Base-by-base conservation (phyloP, 2,113 vertebrate species). In the Clupea harengus region DNA sequence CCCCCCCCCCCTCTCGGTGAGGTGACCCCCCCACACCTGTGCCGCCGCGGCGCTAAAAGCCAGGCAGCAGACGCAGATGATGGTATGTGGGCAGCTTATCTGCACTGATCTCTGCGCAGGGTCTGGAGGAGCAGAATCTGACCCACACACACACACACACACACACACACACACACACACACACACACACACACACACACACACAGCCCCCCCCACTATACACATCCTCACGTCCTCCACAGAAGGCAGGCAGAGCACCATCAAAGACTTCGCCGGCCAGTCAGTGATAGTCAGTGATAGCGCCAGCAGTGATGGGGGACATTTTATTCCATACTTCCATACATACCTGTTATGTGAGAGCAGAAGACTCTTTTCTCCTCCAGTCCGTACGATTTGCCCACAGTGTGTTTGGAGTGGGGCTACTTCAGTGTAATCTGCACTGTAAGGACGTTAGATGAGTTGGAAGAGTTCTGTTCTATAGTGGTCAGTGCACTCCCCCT, bases 31-130 rank as follows among this genome's bases (percentile, higher is more conserved):
- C 54, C 54, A 60, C 54, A 60, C 54, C 54, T 60, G 54, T 22
- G 1, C 4, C 54, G 22, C 54, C 18, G 54, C 22, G 54, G 22
- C 54, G 17, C 18, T 20, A 60, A 6, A 60, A 60, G 54, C 52
- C 54, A 60, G 18, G 54, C 54, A 6, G 54, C 54, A 60, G 54
- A 60, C 22, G 39, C 60, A 81, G 81, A 54, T 60, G 78, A 49
- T 85, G 86, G 86, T 87, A 81, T 82, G 78, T 20, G n/a, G 82
- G 22, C 20, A 17, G 28, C 45, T 83, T 89, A 89, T 89, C 88
- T 89, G 46, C 45, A 86, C 57, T 25, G 17, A 18, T 10, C 83
- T 89, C 86, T 84, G 80, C 20, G 1, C 60, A 44, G 88, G 54
- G 54, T 20, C 54, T 60, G 54, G 54, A 60, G 18, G 13, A 60